Conservation (phyloP, 2,888 invertebrate genomes). For the Brenthis hecate region DNA sequence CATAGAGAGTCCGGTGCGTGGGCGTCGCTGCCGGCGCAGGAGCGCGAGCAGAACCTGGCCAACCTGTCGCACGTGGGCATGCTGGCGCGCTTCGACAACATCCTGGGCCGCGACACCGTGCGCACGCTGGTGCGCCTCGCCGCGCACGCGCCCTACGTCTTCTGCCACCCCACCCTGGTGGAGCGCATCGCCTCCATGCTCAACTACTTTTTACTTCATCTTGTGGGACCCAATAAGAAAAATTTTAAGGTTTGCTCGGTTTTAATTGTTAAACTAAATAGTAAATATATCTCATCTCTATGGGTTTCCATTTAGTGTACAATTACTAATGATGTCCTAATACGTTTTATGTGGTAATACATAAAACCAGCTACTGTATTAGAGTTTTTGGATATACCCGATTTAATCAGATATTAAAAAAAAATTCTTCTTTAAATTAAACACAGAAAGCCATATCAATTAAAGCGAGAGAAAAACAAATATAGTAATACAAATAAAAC, state of each 20-base stretch:
- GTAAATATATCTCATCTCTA: too few species aligned
- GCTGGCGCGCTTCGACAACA: conserved; percentile 95
- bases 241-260: conserved; percentile 88
- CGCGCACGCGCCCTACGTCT: conserved; percentile 88
- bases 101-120: conserved; percentile 94
- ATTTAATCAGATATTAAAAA: too few species aligned
- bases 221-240: conserved; percentile 95
- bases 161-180: conserved; percentile 95
- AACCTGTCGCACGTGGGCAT: conserved; percentile 90
- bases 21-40: conserved; percentile 85
- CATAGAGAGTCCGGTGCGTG: conserved; percentile 88
- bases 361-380: too few species aligned
- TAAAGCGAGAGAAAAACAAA: too few species aligned
- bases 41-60: conserved; percentile 88
- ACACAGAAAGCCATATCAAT: too few species aligned
- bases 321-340: too few species aligned
- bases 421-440: too few species aligned
- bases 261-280: neutral
- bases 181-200: conserved; percentile 97
- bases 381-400: too few species aligned
- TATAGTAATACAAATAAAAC: too few species aligned
- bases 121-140: conserved; percentile 90
- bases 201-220: conserved; percentile 94
- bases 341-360: too few species aligned
- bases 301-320: too few species aligned